These are phyloP conservation scores for Gryon sp. DNA, from an alignment of 1,140 invertebrate genomes.

Conservation along the genomic window DNA sequence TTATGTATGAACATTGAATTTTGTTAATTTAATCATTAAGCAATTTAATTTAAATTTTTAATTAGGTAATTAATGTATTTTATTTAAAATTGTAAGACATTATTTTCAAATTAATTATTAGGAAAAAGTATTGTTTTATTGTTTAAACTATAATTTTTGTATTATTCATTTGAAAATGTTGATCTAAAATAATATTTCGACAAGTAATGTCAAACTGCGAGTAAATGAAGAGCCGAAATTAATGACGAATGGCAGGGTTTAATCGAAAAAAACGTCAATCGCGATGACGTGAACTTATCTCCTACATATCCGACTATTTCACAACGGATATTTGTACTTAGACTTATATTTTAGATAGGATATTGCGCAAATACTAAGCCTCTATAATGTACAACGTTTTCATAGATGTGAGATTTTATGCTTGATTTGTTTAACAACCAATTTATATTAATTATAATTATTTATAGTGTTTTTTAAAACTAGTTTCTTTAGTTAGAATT, in stretches of 20 bases:
- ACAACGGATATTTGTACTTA: constrained; percentile 42
- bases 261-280: constrained; percentile 17
- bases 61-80: too few species aligned
- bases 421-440: too few species aligned
- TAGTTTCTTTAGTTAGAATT: neutral
- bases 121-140: too few species aligned
- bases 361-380: neutral
- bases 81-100: too few species aligned
- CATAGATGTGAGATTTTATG: too few species aligned
- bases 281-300: constrained; percentile 20
- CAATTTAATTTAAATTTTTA: too few species aligned
- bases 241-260: constrained; percentile 57
- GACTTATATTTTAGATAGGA: constrained; percentile 15
- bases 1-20: too few species aligned
- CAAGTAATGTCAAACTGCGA: constrained; percentile 16
- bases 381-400: neutral
- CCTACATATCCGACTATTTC: constrained; percentile 48
- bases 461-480: constrained; percentile 8
- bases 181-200: neutral
- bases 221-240: constrained; percentile 31
- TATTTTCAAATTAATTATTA: too few species aligned
- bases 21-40: too few species aligned
- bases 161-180: too few species aligned
- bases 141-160: too few species aligned
- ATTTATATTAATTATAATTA: too few species aligned